phyloP scores from a whole-genome alignment of 2,888 invertebrate species.

The Oxyteleia sp. region DNA sequence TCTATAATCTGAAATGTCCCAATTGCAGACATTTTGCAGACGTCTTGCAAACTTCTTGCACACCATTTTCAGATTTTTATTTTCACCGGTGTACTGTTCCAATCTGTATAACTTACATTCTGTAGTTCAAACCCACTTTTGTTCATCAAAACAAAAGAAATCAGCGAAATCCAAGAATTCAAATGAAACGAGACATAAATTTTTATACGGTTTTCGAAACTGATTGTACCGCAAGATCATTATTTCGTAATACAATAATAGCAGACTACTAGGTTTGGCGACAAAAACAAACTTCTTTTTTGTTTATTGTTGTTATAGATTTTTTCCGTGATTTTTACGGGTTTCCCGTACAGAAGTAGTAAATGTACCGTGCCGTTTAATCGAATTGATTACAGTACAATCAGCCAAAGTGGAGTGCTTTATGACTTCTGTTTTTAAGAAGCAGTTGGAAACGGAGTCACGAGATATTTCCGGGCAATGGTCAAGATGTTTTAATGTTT shows the following conservation, averaged over 20 bases:
- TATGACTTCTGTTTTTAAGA: constrained; percentile 55
- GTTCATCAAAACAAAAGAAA: constrained; percentile 7
- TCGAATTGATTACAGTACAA: constrained; percentile 60
- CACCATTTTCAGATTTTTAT: too few species aligned
- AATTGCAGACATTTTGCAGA: too few species aligned
- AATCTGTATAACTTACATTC: too few species aligned
- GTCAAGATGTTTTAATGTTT: neutral
- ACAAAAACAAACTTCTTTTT: constrained; percentile 21
- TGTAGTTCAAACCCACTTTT: neutral
- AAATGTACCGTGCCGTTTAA: constrained; percentile 52
- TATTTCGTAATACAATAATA: constrained; percentile 22
- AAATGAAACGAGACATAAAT: constrained; percentile 29
- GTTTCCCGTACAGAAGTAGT: constrained; percentile 34
- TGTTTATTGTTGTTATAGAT: constrained; percentile 16
- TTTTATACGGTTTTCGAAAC: constrained; percentile 15
- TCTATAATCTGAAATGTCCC: too few species aligned
- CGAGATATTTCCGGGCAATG: constrained; percentile 24
- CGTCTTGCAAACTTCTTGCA: too few species aligned
- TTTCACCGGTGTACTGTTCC: too few species aligned
- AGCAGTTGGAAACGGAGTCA: constrained; percentile 45
- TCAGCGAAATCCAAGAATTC: constrained; percentile 20
- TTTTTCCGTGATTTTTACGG: constrained; percentile 46
- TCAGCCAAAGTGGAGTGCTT: constrained; percentile 42
- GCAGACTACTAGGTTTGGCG: neutral
- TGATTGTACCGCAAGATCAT: constrained; percentile 34